Evolutionary conservation across 2,113 vertebrate genomes (phyloP).

Genomic region (Rattus rattus): DNA sequence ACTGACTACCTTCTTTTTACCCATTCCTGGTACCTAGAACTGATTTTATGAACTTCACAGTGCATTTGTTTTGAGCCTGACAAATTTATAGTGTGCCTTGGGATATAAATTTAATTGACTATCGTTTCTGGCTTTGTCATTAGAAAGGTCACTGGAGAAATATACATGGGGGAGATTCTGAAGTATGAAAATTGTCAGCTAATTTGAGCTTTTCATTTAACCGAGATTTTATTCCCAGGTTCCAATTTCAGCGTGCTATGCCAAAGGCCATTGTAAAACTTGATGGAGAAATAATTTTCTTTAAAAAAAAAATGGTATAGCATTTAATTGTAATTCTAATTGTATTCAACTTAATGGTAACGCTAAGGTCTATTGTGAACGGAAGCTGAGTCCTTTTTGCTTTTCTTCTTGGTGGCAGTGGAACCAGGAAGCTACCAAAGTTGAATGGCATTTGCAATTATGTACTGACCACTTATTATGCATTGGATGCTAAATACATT

Average conservation of each 20-base stretch:
- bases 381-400: conserved; percentile 38
- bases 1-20: not conserved
- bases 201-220: conserved; percentile 74
- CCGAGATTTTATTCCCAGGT: conserved; percentile 75
- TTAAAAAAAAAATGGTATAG: conserved; percentile 70
- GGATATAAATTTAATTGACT: conserved; percentile 81
- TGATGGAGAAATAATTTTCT: conserved; percentile 76
- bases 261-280: conserved; percentile 78
- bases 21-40: not conserved
- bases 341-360: conserved; percentile 68
- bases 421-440: conserved; percentile 43
- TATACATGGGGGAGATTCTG: conserved; percentile 69
- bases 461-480: conserved; percentile 35
- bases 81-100: conserved; percentile 76
- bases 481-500: conserved; percentile 55
- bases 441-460: conserved; percentile 60
- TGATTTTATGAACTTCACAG: conserved; percentile 76
- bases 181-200: conserved; percentile 71
- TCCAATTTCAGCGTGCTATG: conserved; percentile 59
- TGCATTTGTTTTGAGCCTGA: conserved; percentile 65
- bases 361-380: conserved; percentile 57
- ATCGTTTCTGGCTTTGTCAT: conserved; percentile 76
- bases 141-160: conserved; percentile 78
- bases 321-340: conserved; percentile 74
- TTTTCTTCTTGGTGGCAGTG: conserved; percentile 47